Evolutionary conservation across 2,113 vertebrate species (phyloP), one percentile per base, ranked within the genome.

Genomic region (Larimichthys polyactis): DNA sequence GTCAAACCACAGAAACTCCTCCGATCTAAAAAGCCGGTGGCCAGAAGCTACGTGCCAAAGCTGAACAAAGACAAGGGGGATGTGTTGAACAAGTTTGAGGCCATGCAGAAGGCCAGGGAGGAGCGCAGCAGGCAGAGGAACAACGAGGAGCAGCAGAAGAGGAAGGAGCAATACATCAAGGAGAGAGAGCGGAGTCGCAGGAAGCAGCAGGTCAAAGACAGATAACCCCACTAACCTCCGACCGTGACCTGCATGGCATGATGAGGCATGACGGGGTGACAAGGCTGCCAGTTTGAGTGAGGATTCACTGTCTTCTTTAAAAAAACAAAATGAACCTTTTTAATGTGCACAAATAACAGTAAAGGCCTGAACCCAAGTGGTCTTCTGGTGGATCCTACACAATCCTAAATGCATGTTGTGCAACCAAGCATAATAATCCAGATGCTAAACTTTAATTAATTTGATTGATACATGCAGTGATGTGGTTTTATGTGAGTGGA

Each of bases 31-130:
- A 99, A 98, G 94, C 96, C 93, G 49, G 94, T 99, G 92, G 96
- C 96, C 92, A 97, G 97, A 93, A 96, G 96, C 94, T 99, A 99
- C 85, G 96, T 99, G 88, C 98, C 98, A 43, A 99, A 96, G 88
- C 1, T 12, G 52, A 82, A 51, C 83, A 94, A 97, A 92, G 96
- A 95, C 72, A 97, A 98, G 89, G 96, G 96, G 14, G 96, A 97
- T 73, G 96, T 99, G 94, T 96, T 96, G 88, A 95, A 95, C 94
- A 99, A 99, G 91, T 99, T 97, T 92, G 98, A 98, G 95, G 95
- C 96, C 92, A 99, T 99, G 97, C 97, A 99, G 92, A 98, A 95
- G 94, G 97, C 97, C 90, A 96, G 98, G 91, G 98, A 99, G 95
- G 98, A 99, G 90, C 96, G 97, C 87, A 98, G 97, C 93, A 94